Evolutionary conservation across 2,797 vertebrate genomes (phyloP), one percentile per base, ranked within the genome.

Genomic region (Rhodeus uyekii): DNA sequence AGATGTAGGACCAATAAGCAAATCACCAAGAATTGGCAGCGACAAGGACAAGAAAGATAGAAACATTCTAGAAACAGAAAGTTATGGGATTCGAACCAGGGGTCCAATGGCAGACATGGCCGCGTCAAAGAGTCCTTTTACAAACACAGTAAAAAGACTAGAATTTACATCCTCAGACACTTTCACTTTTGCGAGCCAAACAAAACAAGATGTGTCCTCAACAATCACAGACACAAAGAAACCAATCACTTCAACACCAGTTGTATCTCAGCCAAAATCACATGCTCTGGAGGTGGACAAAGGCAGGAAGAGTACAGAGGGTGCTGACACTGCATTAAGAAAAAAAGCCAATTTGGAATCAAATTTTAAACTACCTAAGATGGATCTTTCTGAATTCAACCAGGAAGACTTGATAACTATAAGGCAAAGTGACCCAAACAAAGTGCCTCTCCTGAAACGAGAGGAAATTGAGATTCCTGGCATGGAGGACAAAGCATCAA

Each of bases 281-380:
- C 69, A 83, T 77, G 46, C 55, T 65, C 58, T 72, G 58, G 81
- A 76, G n/a, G 76, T 63, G 67, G 75, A 73, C 14, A 63, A 32
- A 46, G 61, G 6, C 39, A 16, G 53, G 12, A 77, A 85, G 53
- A 67, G 67, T 34, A 60, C 64, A 55, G 50, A 50, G 46, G 22
- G 12, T 64, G 38, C 27, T 63, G 74, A 81, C 61, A 61, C 63
- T 12, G 82, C 71, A 29, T 22, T 72, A 68, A 72, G 78, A 82
- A 88, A 86, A 72, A 86, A 87, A n/a, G 78, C 19, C 12, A 88
- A 90, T 34, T 60, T 46, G 42, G 72, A 86, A 65, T 67, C 85
- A 72, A 87, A 87, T 74, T 90, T 90, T 79, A 95, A 93, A 89
- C 79, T 91, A 78, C 93, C 92, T 63, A 92, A 90, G 86, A n/a